Evolutionary conservation across 2,113 vertebrate species (phyloP).

Genomic region (Ovibos moschatus): DNA sequence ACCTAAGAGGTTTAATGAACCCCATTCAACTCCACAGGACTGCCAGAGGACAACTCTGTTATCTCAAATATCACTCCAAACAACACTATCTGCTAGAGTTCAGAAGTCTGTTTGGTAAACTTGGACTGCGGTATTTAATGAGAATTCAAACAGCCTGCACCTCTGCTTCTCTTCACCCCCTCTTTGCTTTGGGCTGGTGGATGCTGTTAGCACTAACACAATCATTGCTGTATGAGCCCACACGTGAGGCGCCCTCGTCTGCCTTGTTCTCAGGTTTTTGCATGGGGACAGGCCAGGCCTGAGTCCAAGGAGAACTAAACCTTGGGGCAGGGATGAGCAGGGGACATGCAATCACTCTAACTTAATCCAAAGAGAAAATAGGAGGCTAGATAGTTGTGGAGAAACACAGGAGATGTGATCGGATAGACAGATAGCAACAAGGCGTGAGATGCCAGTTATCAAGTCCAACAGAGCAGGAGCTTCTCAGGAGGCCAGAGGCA

Average conservation of each 20-base stretch:
- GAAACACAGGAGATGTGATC: neutral
- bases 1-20: neutral
- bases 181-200: neutral
- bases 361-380: neutral
- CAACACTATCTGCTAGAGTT: neutral
- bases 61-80: neutral
- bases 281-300: neutral
- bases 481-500: neutral
- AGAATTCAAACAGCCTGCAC: neutral
- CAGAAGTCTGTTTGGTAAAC: neutral
- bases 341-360: neutral
- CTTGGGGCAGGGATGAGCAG: neutral
- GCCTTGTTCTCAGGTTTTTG: neutral
- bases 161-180: neutral
- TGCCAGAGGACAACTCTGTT: neutral
- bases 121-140: neutral
- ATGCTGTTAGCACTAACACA: neutral
- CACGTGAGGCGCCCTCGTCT: accelerated
- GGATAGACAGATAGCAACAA: neutral
- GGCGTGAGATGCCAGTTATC: neutral
- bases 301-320: neutral
- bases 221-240: neutral
- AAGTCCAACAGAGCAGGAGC: neutral
- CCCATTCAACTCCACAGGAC: neutral
- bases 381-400: accelerated